Conservation (phyloP, 1,140 invertebrate genomes). For the Glossosoma conforme region DNA sequence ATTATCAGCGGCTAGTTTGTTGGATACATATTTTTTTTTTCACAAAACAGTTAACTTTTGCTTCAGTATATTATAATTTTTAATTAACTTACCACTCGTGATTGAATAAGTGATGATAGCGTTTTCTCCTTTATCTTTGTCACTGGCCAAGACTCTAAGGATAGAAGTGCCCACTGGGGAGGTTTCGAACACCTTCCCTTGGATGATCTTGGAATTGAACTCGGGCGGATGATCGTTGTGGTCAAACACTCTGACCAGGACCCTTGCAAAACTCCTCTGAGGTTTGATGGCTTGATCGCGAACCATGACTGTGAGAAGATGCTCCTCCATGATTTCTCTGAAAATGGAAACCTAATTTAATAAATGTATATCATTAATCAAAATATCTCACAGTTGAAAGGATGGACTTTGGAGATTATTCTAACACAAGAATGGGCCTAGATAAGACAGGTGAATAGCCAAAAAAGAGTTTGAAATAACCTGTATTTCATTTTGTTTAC, state of each 20-base stretch:
- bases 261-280: constrained; percentile 73
- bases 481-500: too few species aligned
- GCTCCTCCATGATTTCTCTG: constrained; percentile 66
- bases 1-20: neutral
- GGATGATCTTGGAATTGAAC: constrained; percentile 69
- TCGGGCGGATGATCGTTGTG: constrained; percentile 83
- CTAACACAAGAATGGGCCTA: too few species aligned
- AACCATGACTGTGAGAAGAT: constrained; percentile 81
- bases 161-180: constrained; percentile 67
- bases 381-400: too few species aligned
- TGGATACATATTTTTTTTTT: too few species aligned
- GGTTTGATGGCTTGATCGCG: constrained; percentile 77
- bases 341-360: constrained; percentile 5
- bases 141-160: constrained; percentile 70
- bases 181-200: constrained; percentile 73
- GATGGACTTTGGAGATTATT: too few species aligned
- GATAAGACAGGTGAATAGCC: too few species aligned
- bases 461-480: too few species aligned
- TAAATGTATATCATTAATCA: too few species aligned
- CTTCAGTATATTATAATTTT: too few species aligned
- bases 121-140: constrained; percentile 78
- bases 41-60: neutral
- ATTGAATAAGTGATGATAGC: constrained; percentile 76
- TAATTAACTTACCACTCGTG: constrained; percentile 48
- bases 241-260: constrained; percentile 73